Base-by-base conservation (phyloP, 2,113 vertebrate species). In the Gavia stellata region DNA sequence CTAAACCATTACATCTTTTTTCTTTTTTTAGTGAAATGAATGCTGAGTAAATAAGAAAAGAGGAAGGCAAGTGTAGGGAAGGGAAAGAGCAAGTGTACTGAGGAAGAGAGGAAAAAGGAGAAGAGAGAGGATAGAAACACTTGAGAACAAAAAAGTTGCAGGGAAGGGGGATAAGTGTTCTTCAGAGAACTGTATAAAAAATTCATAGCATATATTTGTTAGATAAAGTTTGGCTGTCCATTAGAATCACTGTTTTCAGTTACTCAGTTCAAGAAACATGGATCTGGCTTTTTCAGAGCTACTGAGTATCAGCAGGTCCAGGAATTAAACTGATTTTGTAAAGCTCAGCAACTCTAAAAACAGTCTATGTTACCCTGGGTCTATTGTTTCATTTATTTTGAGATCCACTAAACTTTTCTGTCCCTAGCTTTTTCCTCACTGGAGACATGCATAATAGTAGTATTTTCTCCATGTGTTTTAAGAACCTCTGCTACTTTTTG, bases 11-110 rank as follows among this genome's bases (percentile, higher is more conserved):
- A 8, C 3, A 4, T 50, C 4, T 42, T 16, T 53, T 6, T 14
- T 36, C 38, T 78, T 17, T 31, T 28, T 29, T 68, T 24, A 7
- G 14, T 58, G 6, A 55, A 49, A n/a, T 26, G 1, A 68, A 49
- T 71, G 9, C 5, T 80, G 14, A 36, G 3, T 52, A 86, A 75
- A 40, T 47, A 61, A 82, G 16, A 78, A n/a, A 85, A 80, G 23
- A 45, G 7, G 24, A 55, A 55, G 8, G 8, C 3, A 26, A 38
- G 10, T 17, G 9, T 10, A 19, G 6, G 12, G 24, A 74, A 77
- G 11, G 8, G 12, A 81, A 83, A 87, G 29, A 19, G 3, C 11
- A 78, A 86, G 7, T 25, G 21, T 38, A 52, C 17, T 0, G 0
- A 74, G 19, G 17, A 53, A 12, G 33, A 38, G 28, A 92, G 15